These are phyloP conservation scores for Herpetotheres cachinnans DNA, from an alignment of 2,113 vertebrate genomes.

Conservation along the genomic window DNA sequence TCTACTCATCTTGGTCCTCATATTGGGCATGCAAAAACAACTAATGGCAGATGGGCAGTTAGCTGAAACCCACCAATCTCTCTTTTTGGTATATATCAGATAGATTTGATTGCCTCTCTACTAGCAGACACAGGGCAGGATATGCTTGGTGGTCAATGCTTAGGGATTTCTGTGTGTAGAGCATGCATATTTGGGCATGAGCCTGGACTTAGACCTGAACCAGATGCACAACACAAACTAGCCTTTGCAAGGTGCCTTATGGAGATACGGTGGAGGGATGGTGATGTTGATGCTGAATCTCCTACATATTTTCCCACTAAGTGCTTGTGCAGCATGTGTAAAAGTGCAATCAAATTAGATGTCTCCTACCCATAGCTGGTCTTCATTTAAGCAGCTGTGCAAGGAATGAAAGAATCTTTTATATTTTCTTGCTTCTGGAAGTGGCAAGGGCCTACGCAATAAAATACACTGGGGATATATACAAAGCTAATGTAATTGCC, in stretches of 20 bases:
- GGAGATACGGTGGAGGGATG: accelerated
- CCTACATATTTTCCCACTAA: neutral
- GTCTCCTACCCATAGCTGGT: neutral
- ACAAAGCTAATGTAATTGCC: neutral
- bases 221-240: accelerated
- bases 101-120: neutral
- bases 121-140: neutral
- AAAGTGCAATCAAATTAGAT: neutral
- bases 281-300: neutral
- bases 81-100: accelerated
- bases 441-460: neutral
- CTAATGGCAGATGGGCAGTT: neutral
- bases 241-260: neutral
- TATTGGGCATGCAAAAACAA: accelerated
- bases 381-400: neutral
- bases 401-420: neutral
- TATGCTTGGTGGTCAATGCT: neutral
- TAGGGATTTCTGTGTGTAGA: neutral
- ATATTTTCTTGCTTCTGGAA: neutral
- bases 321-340: neutral
- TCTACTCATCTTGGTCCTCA: neutral
- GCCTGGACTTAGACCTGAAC: neutral
- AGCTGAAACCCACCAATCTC: neutral
- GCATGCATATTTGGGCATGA: accelerated
- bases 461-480: neutral